Conservation (phyloP, 2,888 invertebrate genomes). For the Enchytraeus crypticus region DNA sequence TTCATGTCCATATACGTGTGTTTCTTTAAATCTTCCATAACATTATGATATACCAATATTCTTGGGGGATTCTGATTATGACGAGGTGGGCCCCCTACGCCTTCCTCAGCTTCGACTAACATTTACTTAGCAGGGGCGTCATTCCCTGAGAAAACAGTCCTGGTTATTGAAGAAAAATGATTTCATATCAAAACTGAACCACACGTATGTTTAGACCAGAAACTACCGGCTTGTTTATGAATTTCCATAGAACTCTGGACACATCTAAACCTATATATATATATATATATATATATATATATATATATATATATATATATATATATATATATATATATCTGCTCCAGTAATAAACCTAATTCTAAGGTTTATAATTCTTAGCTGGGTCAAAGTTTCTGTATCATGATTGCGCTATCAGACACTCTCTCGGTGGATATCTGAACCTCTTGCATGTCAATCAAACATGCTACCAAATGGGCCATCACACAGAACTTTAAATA, state of each 20-base stretch:
- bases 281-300: constrained; percentile 2
- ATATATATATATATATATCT: not conserved
- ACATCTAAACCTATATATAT: constrained; percentile 6
- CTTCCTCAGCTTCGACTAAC: no score
- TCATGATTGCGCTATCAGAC: no score
- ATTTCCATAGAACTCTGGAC: not conserved
- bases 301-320: constrained; percentile 4
- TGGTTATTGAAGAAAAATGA: not conserved
- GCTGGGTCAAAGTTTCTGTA: no score
- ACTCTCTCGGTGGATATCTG: no score
- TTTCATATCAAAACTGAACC: not conserved
- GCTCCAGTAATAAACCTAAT: not conserved
- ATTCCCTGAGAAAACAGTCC: no score
- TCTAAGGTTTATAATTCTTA: not conserved
- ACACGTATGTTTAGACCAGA: not conserved
- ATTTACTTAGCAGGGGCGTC: no score
- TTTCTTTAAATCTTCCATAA: not conserved
- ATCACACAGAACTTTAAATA: no score
- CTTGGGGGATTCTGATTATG: no score
- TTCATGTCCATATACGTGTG: no score
- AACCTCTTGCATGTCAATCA: no score
- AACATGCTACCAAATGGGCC: no score
- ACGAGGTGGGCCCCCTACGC: no score
- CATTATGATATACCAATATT: not conserved
- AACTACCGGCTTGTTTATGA: not conserved